phyloP scores from a whole-genome alignment of 64 coral and sea anemone genomes.

The Montipora cactus region DNA sequence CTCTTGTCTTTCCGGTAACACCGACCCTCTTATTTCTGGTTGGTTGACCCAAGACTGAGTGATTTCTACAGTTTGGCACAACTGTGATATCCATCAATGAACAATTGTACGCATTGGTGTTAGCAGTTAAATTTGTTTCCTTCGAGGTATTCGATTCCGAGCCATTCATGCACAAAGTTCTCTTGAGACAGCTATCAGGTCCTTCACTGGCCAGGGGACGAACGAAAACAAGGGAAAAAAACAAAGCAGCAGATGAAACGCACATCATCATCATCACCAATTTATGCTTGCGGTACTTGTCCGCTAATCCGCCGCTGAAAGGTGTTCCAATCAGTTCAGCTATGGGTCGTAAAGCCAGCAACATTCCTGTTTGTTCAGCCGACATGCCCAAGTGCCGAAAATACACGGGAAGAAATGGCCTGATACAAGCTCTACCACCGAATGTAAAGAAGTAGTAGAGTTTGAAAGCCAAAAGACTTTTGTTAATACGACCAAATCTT shows the following conservation, averaged over 20 bases:
- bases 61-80: not conserved
- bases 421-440: constrained; percentile 40
- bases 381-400: constrained; percentile 70
- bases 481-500: not conserved
- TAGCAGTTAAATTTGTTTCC: not conserved
- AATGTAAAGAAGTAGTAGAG: constrained; percentile 78
- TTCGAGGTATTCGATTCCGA: not conserved
- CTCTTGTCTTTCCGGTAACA: not conserved
- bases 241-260: not conserved
- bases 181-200: not conserved
- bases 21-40: not conserved
- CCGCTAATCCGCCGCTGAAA: constrained; percentile 60
- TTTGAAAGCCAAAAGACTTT: constrained; percentile 28
- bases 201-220: not conserved
- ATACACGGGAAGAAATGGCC: constrained; percentile 57
- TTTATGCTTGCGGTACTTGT: constrained; percentile 76
- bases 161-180: not conserved
- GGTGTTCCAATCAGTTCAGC: constrained; percentile 44
- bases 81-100: not conserved
- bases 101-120: not conserved
- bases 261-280: constrained; percentile 32
- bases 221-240: constrained; percentile 31
- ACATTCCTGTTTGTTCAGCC: constrained; percentile 42
- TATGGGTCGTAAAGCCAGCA: constrained; percentile 50
- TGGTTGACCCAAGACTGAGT: not conserved